Evolutionary conservation across 2,888 invertebrate genomes (phyloP).

Genomic region (Mesorhabditis belari): DNA sequence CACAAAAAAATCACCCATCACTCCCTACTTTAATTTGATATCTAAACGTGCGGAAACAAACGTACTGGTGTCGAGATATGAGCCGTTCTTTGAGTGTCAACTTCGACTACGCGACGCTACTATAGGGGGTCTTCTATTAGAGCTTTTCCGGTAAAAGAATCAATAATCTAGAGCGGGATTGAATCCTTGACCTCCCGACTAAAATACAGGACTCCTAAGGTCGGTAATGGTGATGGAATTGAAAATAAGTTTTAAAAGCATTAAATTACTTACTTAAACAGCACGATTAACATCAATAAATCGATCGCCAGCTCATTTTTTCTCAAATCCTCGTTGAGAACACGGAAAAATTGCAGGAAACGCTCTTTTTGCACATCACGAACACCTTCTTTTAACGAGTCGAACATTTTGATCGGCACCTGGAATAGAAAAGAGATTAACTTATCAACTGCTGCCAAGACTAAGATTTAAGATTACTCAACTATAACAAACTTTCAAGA

Average conservation of each 20-base stretch:
- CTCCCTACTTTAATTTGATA: no score
- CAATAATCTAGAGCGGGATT: background rate
- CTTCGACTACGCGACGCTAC: no score
- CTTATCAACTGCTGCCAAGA: no score
- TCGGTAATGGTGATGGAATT: background rate
- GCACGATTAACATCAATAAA: slow-evolving; percentile 39
- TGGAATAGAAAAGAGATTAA: background rate
- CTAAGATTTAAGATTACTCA: no score
- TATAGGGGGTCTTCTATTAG: no score
- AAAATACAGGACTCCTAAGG: background rate
- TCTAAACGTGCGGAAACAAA: no score
- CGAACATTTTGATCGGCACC: slow-evolving; percentile 43
- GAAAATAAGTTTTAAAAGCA: background rate
- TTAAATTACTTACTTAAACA: slow-evolving; percentile 23
- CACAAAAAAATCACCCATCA: no score
- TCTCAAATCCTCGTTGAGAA: slow-evolving; percentile 40
- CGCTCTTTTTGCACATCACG: slow-evolving; percentile 29
- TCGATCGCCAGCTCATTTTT: slow-evolving; percentile 40
- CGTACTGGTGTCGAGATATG: no score
- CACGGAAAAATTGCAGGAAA: slow-evolving; percentile 39
- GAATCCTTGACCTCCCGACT: no score
- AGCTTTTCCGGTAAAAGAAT: background rate
- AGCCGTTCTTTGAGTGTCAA: no score
- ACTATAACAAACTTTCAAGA: no score
- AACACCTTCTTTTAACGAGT: slow-evolving; percentile 33